Evolutionary conservation across 1,140 invertebrate genomes (phyloP).

Genomic region (Bradysia coprophila): DNA sequence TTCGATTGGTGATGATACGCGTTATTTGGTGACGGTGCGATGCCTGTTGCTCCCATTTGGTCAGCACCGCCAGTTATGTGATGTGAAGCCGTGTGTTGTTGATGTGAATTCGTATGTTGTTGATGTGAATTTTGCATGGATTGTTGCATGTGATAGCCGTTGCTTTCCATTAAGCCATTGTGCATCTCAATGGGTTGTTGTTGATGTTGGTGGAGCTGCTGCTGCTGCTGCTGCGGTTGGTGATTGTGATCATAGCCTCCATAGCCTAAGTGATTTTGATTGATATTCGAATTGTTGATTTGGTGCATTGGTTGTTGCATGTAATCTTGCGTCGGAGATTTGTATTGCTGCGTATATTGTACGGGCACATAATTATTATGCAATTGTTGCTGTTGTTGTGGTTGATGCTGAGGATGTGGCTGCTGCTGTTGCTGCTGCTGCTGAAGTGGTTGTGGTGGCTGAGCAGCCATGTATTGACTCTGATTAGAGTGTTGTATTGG

Average conservation of each 20-base stretch:
- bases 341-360: background rate
- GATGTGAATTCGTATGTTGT: background rate
- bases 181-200: slow-evolving; percentile 17
- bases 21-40: background rate
- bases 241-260: background rate
- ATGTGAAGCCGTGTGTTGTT: background rate
- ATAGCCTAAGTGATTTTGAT: background rate
- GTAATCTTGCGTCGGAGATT: background rate
- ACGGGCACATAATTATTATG: background rate
- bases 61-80: background rate
- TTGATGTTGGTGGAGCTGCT: slow-evolving; percentile 19
- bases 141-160: slow-evolving; percentile 15
- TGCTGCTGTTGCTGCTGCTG: slow-evolving; percentile 14
- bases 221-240: background rate
- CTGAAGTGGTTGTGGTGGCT: slow-evolving; percentile 7
- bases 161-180: slow-evolving; percentile 13
- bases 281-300: background rate
- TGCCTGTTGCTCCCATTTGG: background rate
- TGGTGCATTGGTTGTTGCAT: background rate
- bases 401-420: slow-evolving; percentile 3
- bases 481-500: background rate
- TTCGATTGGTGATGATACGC: background rate
- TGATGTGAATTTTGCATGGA: background rate
- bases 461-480: slow-evolving; percentile 4
- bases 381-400: background rate